Base-by-base conservation (phyloP, 2,888 invertebrate genomes). In the Pasiphila rectangulata region DNA sequence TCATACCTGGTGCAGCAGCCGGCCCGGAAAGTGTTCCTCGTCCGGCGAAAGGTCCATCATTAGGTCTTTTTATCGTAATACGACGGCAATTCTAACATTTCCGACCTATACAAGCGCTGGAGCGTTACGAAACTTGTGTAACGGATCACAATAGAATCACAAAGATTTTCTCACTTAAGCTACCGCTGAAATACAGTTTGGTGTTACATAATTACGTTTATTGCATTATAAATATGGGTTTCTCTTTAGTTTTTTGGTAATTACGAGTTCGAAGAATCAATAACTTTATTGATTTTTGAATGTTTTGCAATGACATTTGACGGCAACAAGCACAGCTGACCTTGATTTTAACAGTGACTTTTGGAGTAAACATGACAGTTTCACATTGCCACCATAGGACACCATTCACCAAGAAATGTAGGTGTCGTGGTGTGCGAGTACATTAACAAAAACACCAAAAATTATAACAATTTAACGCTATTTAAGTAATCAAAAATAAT, bases 21-120 rank as follows among this genome's bases (percentile, higher is more conserved):
- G 91, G 3, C 95, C 95, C 53, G 93, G 93, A 72, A 94, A 95
- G 74, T 94, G 91, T 67, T 94, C 94, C 63, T 94, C 94, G 64
- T 94, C 94, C n/a, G 93, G 93, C n/a, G 93, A 93, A 45, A 93
- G 90, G 79, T 93, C 93, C 86, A 93, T 89, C 70, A 57, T 57
- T 45, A 45, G 50, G 3, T 37, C 51, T 66, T 67, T 47, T 50
- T 59, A 52, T 55, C 46, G 46, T 66, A 67, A 65, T 63, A 67
- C 51, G 56, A 56, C 55, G 60, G 54, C 61, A 72, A 69, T 69
- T 64, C 61, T 53, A 51, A 72, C 70, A 73, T 83, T 78, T 79
- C 78, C 77, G 75, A 72, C 56, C 57, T 50, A 56, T 63, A 71
- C 59, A 72, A 43, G 59, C 79, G 72, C 57, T 83, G 66, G 69